Conservation (phyloP, 2,113 vertebrate species). For the Ageneiosus marmoratus region DNA sequence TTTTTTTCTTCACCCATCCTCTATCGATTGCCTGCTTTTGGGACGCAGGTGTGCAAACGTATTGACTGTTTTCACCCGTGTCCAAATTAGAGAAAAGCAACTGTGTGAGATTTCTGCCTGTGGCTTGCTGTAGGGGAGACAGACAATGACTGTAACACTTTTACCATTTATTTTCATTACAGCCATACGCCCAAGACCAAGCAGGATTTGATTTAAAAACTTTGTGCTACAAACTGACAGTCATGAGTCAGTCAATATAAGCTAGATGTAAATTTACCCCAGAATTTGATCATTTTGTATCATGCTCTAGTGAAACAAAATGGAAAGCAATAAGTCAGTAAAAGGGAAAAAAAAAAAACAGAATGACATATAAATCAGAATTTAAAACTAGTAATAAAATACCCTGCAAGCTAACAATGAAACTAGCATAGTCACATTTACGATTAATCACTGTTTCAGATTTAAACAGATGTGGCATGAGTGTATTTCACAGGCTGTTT, state of each 20-base stretch:
- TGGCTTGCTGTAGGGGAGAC: background rate
- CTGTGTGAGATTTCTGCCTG: background rate
- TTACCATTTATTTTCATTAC: background rate
- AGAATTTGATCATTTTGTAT: background rate
- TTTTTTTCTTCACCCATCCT: slow-evolving; percentile 1
- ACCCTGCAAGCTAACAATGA: background rate
- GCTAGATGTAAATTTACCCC: background rate
- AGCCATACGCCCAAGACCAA: background rate
- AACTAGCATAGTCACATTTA: background rate
- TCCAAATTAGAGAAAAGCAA: background rate
- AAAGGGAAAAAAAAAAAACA: background rate
- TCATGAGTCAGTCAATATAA: background rate
- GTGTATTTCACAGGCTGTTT: background rate
- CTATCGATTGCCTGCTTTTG: slow-evolving; percentile 5
- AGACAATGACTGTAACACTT: too few species aligned
- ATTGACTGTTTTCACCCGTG: slow-evolving; percentile 13
- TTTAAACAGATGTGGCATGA: background rate
- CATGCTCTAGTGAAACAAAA: background rate
- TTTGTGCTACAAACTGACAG: background rate
- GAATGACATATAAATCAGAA: background rate
- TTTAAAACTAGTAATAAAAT: background rate
- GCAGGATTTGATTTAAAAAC: background rate
- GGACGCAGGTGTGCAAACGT: slow-evolving; percentile 41
- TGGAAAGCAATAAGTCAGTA: background rate
- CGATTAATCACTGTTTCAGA: background rate